Percentiles rank a stretch among this genome's conserved stretches.
Conservation (phyloP, 2,113 vertebrate genomes). For the Apteryx mantelli region DNA sequence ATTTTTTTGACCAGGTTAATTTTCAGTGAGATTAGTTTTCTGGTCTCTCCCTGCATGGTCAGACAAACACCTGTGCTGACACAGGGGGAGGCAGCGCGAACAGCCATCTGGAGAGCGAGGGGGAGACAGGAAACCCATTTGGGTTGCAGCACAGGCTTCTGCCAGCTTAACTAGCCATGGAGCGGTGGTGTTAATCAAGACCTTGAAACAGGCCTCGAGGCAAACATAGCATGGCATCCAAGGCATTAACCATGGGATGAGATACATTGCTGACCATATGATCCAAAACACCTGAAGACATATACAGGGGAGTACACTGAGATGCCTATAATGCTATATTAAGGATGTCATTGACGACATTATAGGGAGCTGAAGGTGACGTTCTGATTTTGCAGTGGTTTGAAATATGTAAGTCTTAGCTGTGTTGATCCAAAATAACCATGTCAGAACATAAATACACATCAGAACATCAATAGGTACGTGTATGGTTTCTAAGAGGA, state of each 20-base stretch:
- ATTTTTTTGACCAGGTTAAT: slow-evolving; percentile 43
- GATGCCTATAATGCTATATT: not conserved
- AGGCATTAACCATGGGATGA: not conserved
- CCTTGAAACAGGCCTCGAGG: slow-evolving; percentile 50
- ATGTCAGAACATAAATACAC: not conserved
- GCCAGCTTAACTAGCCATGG: slow-evolving; percentile 71
- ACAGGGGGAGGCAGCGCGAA: not conserved
- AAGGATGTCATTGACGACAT: not conserved
- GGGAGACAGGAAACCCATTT: slow-evolving; percentile 59
- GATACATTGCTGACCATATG: not conserved
- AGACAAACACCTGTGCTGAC: slow-evolving; percentile 54
- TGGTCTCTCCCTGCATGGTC: slow-evolving; percentile 29
- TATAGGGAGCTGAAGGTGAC: not conserved
- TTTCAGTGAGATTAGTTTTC: slow-evolving; percentile 56
- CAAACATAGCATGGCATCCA: slow-evolving; percentile 14
- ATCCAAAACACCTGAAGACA: slow-evolving; percentile 15
- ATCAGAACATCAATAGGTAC: not conserved
- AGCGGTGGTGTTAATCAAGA: slow-evolving; percentile 55
- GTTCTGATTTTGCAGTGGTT: not conserved
- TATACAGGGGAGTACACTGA: not conserved
- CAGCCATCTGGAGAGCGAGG: slow-evolving; percentile 55
- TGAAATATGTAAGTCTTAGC: not conserved
- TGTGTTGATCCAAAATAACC: not conserved
- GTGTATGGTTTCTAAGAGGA: not conserved
- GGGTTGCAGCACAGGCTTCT: slow-evolving; percentile 41